Base-by-base conservation (phyloP, 2,888 invertebrate genomes). In the Magallana nippona region DNA sequence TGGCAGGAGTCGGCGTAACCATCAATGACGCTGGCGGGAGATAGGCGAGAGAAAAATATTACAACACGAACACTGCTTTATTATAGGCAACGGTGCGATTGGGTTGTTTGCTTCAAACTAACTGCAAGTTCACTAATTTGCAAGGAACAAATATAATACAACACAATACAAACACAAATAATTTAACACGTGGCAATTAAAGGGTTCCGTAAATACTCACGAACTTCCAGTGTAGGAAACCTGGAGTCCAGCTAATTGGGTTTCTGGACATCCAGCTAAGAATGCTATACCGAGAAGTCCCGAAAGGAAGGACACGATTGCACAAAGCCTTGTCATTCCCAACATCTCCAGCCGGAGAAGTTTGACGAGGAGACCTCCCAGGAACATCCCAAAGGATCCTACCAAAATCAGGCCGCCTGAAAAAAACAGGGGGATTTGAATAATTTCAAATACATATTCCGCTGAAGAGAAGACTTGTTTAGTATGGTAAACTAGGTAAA, bases 331-430 rank as follows among this genome's bases (percentile, higher is more conserved):
- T 10, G 86, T 79, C 90, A 91, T 90, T 10, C 91, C 91, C 13
- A 87, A 82, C 10, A 88, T 85, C 62, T 89, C 87, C 15, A 91
- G 85, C 17, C 85, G 78, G 57, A 89, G 86, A 44, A 89, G 58
- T 58, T 86, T 84, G 57, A 91, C 89, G 17, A 91, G 79, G 8
- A 90, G n/a, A 17, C 91, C 91, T 19, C 91, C 91, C 2, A 87
- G 80, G 81, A 89, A 85, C 91, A 91, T 91, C 15, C 91, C 90
- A n/a, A 89, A 57, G 0, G 89, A 88, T 0, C 91, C 89, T n/a
- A 89, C 82, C 44, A 91, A 78, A 60, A 91, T 90, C 55, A 91
- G 81, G 0, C 87, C 89, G 8, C 89, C 91, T 91, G 83, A 15
- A 83, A 8, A n/a, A 44, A 44, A 44, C 44, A 44, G 44, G 8